These are phyloP conservation scores for Cyanoliseus patagonus DNA, from an alignment of 2,113 vertebrate species.

Conservation along the genomic window DNA sequence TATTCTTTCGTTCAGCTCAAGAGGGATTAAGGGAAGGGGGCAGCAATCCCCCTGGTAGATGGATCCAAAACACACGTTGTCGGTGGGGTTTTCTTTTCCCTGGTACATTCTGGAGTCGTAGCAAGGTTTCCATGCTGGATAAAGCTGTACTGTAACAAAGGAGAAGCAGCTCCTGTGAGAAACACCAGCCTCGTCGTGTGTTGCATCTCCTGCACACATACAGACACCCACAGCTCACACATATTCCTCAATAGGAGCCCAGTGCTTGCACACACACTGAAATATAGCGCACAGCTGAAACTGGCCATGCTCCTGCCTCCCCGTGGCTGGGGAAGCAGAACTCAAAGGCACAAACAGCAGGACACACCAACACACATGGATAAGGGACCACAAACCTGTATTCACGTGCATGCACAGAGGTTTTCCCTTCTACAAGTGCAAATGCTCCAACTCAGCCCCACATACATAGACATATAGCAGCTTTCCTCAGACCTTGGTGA, in stretches of 20 bases:
- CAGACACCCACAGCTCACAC: fast-evolving
- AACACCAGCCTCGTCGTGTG: background rate
- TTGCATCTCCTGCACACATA: fast-evolving
- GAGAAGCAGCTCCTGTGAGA: background rate
- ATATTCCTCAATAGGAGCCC: fast-evolving
- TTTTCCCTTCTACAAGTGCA: background rate
- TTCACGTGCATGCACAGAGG: fast-evolving
- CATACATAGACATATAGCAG: fast-evolving
- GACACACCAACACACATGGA: fast-evolving
- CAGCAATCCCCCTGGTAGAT: background rate
- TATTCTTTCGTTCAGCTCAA: background rate
- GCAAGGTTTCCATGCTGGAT: background rate
- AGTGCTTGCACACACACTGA: background rate
- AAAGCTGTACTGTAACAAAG: background rate
- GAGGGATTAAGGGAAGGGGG: slow-evolving; percentile 41
- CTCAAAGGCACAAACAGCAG: background rate
- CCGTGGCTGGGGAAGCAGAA: background rate
- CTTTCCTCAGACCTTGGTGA: background rate
- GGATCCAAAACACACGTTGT: slow-evolving; percentile 3
- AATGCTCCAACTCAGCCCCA: no score
- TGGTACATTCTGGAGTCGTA: background rate
- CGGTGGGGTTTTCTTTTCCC: background rate
- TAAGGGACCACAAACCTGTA: background rate
- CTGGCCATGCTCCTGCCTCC: fast-evolving
- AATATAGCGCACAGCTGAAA: fast-evolving